Evolutionary conservation across 2,113 vertebrate species (phyloP), one percentile per base, ranked within the genome.

Genomic region (Pterophyllum scalare): DNA sequence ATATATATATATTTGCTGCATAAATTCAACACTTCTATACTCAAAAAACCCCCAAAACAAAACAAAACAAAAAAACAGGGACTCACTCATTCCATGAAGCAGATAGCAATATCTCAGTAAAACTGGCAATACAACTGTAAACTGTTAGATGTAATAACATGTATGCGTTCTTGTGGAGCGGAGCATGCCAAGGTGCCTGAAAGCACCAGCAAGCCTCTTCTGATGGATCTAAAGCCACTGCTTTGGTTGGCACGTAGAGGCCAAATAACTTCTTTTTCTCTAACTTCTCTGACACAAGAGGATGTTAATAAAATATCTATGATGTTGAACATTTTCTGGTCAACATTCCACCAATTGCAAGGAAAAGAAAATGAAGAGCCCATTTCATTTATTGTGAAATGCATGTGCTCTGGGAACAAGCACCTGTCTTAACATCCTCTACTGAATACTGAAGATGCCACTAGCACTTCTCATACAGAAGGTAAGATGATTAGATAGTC

Each of bases 201-300:
- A 81, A 77, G 67, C 58, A 79, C 77, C 77, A 72, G 67, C 20
- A 54, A 72, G 65, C 43, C 64, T 72, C 17, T 72, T 49, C 43
- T 72, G 65, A 72, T 72, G 46, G 3, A 24, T 72, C 26, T 28
- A 43, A 20, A 70, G 65, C 65, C 17, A 17, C 43, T 86, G 88
- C 84, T 90, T 89, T 52, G 59, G 35, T 91, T 90, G 60, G 85
- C 80, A 77, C 67, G 54, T 52, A n/a, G 20, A 82, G 70, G 64
- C 86, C 43, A 80, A 75, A 77, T 70, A 67, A 57, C 77, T n/a
- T 9, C 77, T 22, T n/a, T 87, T 85, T 89, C 40, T 88, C 87
- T 62, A 62, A 67, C 64, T 78, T 80, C 28, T 72, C n/a, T 72
- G 26, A 72, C 67, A 72, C 67, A 72, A 72, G 67, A 72, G 19